A percentile compares a stretch with the other conserved stretches of the same genome.
These are phyloP conservation scores for Crematogaster levior DNA, from an alignment of 2,888 invertebrate genomes.

Conservation along the genomic window DNA sequence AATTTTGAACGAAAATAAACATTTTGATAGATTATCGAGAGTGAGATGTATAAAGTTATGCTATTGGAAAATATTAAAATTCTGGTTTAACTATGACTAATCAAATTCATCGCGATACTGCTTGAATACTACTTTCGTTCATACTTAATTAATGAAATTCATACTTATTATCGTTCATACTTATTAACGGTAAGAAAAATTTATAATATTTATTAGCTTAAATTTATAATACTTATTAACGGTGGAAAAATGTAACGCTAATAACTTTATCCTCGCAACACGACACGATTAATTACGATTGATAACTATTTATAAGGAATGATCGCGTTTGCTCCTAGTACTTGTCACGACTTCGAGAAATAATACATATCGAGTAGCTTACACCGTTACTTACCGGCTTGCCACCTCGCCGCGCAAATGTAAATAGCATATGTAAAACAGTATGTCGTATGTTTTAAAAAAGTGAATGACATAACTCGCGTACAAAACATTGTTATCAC, in stretches of 20 bases:
- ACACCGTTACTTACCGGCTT: background rate
- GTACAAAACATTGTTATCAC: background rate
- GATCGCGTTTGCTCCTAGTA: background rate
- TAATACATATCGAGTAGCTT: background rate
- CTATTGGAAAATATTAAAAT: slow-evolving; percentile 13
- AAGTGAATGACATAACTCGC: background rate
- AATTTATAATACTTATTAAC: too few relatives aligned
- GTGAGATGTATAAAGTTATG: background rate
- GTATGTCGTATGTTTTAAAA: background rate
- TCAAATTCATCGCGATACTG: background rate
- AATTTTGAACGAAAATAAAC: background rate
- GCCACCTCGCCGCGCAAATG: background rate
- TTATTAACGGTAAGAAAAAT: too few relatives aligned
- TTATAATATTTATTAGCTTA: too few relatives aligned
- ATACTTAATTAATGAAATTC: too few relatives aligned
- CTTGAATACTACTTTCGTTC: background rate
- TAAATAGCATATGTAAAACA: background rate
- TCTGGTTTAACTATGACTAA: background rate
- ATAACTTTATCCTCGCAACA: background rate
- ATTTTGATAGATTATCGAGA: background rate
- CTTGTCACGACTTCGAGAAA: background rate
- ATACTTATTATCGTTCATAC: too few relatives aligned
- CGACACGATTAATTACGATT: background rate
- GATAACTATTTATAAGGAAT: slow-evolving; percentile 12
- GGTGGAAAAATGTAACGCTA: background rate